Percentiles rank a stretch among this genome's conserved stretches.
Evolutionary conservation across 92 coral and sea anemone species (phyloP).

Genomic region (Porites divaricata): DNA sequence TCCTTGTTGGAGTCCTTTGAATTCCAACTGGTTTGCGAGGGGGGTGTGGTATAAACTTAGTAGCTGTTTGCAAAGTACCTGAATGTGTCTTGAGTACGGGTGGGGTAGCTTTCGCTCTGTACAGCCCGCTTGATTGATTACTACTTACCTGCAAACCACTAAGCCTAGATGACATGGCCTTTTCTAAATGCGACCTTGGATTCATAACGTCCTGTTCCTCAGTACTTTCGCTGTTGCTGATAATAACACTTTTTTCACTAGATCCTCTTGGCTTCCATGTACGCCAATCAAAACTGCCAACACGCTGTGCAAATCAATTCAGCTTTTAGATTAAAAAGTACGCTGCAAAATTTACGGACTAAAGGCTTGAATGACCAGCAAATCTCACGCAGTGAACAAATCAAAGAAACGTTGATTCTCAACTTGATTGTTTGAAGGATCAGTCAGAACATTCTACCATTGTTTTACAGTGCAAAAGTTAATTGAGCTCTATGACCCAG

Average conservation of each 20-base stretch:
- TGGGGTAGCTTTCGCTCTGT: conserved; percentile 68
- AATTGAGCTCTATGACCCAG: neutral
- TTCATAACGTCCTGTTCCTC: conserved; percentile 9
- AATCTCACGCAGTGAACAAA: neutral
- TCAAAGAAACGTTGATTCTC: too few relatives aligned
- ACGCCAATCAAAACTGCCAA: neutral
- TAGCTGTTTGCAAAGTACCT: neutral
- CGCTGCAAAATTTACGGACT: too few relatives aligned
- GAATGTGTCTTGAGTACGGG: conserved; percentile 49
- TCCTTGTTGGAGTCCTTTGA: conserved; percentile 3
- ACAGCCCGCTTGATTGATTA: conserved; percentile 66
- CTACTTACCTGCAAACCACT: conserved; percentile 15
- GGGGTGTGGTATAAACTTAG: conserved; percentile 61
- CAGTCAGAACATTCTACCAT: neutral
- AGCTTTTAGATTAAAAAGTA: neutral
- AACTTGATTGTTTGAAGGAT: neutral
- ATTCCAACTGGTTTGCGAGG: conserved; percentile 40
- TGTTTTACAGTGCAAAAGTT: neutral
- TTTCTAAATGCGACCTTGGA: conserved; percentile 23
- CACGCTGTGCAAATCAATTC: neutral
- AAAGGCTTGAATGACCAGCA: neutral
- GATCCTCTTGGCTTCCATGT: neutral
- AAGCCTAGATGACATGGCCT: conserved; percentile 29
- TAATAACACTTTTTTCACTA: neutral
- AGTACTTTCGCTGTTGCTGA: neutral